phyloP scores from a whole-genome alignment of 2,113 vertebrate genomes.

The Trichechus manatus region DNA sequence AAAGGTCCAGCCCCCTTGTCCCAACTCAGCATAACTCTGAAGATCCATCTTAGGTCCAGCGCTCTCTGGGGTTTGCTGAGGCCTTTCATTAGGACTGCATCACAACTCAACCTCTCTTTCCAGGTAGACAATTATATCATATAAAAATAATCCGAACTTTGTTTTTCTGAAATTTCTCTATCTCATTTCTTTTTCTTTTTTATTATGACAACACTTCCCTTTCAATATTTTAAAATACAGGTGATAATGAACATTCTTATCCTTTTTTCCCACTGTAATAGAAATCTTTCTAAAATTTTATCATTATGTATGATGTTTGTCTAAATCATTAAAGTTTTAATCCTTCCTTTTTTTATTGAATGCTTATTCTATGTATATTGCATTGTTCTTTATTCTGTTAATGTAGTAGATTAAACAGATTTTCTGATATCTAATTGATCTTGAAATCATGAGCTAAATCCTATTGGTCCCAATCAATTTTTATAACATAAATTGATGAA shows the following conservation, averaged over 20 bases:
- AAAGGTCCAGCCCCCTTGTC: background rate
- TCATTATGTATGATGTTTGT: background rate
- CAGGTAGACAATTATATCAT: background rate
- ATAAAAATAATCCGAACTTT: background rate
- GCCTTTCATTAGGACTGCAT: background rate
- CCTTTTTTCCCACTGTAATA: background rate
- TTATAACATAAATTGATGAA: no score
- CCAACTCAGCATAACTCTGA: background rate
- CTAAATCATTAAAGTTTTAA: background rate
- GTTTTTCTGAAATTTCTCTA: background rate
- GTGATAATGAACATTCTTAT: background rate
- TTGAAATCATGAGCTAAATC: background rate
- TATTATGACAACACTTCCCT: background rate
- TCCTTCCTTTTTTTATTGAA: background rate
- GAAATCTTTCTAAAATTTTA: background rate
- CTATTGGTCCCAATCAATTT: no score
- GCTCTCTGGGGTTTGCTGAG: background rate
- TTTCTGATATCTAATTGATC: no score
- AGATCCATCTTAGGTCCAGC: background rate
- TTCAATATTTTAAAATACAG: background rate
- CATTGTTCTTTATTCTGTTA: no score
- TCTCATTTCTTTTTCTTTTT: background rate
- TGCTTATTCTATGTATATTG: background rate
- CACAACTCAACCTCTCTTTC: background rate
- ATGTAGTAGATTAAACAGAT: no score